These are phyloP conservation scores for Aromia moschata DNA, from an alignment of 2,888 invertebrate genomes.

Conservation along the genomic window DNA sequence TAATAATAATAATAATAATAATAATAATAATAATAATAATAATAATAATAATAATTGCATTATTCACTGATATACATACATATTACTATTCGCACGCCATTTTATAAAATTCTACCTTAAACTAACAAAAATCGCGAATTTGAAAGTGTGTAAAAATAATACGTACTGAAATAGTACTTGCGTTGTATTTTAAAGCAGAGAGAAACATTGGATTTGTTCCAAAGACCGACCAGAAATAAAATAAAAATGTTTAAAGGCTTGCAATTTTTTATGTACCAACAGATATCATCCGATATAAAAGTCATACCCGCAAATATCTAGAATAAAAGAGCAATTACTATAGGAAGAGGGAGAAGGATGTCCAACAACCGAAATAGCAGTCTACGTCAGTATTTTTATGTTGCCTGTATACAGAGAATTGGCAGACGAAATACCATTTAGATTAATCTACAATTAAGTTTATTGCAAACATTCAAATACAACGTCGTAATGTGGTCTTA, in stretches of 20 bases:
- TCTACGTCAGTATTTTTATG: constrained; percentile 5
- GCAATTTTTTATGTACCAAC: not conserved
- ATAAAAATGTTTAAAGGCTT: not conserved
- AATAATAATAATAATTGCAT: not conserved
- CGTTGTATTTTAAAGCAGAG: constrained; percentile 9
- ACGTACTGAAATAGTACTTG: constrained; percentile 1
- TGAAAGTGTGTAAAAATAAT: constrained; percentile 10
- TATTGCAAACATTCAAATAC: constrained; percentile 11
- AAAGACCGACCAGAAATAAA: constrained; percentile 3
- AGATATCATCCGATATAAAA: not conserved
- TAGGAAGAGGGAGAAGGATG: not conserved
- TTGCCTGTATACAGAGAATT: constrained; percentile 14
- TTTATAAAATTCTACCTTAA: too few species aligned
- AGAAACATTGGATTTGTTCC: constrained; percentile 9
- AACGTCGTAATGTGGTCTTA: constrained; percentile 8
- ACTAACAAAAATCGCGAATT: not conserved
- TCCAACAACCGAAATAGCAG: constrained; percentile 3
- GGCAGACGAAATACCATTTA: constrained; percentile 17
- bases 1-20: not conserved
- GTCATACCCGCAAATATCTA: not conserved
- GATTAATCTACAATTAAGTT: constrained; percentile 18
- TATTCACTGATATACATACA: not conserved
- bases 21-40: not conserved
- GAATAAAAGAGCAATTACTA: not conserved
- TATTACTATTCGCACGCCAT: too few species aligned